Evolutionary conservation across 2,113 vertebrate species (phyloP), one percentile per base, ranked within the genome.

Genomic region (Triplophysa siluroides): DNA sequence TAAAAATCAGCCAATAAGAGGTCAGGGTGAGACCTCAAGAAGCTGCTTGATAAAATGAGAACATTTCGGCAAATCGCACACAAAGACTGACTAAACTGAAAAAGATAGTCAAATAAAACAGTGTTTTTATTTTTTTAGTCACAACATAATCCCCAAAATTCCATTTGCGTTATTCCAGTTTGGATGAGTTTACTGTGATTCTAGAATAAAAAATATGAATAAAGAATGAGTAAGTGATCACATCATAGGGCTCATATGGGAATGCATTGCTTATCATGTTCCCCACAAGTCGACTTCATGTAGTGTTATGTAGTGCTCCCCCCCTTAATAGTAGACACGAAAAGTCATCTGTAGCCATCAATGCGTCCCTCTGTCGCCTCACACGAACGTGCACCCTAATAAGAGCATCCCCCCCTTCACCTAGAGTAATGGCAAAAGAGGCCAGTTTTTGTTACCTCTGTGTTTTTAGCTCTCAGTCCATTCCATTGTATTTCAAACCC

Each of bases 401-500:
- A n/a, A 24, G n/a, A 74, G 14, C 19, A 56, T 56, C 33, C 29
- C 29, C 29, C 29, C 56, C 12, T 54, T 7, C 72, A 50, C 10
- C 6, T 24, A 61, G 13, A 65, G 66, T 24, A 73, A 58, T 47
- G 62, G 24, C 52, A 18, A 58, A 66, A 33, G 60, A 62, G 47
- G 58, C 43, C 71, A 4, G 43, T 33, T 70, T 52, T 26, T 66
- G 61, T 54, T 33, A 23, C n/a, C 56, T 74, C 60, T 47, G 45
- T 47, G 38, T 63, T 69, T 74, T 78, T 12, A 78, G 63, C 41
- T 45, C 69, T 72, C 14, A 45, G 26, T 19, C 19, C 70, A 54
- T 33, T 47, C 9, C 90, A 89, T 87, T 85, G 89, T 90, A 78
- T 92, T 92, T 95, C 94, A 94, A 96, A 94, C 91, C 92, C 88